Conservation (phyloP, 2,888 invertebrate genomes). For the Nephrotoma flavescens region DNA sequence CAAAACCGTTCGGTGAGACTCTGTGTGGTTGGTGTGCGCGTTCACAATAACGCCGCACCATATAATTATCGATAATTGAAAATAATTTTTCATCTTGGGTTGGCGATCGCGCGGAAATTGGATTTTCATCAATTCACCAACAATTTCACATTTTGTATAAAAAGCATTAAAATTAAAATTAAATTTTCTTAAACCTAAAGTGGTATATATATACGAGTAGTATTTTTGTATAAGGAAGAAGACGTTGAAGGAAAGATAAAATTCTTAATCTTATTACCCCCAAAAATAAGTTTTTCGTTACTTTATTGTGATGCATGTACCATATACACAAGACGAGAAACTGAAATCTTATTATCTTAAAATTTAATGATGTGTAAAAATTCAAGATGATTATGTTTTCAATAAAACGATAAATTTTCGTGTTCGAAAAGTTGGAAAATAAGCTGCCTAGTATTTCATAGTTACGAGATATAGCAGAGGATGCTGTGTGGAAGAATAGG, state of each 20-base stretch:
- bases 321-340: background rate
- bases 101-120: background rate
- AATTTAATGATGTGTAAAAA: background rate
- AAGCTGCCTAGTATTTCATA: background rate
- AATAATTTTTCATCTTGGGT: background rate
- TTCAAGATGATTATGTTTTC: background rate
- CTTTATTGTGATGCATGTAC: background rate
- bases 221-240: too few relatives aligned
- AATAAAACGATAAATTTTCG: background rate
- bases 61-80: background rate
- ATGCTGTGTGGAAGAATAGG: background rate
- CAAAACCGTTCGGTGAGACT: background rate
- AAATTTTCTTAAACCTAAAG: background rate
- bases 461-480: background rate
- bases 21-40: background rate
- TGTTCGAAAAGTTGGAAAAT: background rate
- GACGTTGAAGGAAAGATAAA: background rate
- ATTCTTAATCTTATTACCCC: background rate
- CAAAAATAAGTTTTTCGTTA: background rate
- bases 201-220: background rate
- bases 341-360: background rate
- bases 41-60: background rate
- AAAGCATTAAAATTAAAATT: background rate
- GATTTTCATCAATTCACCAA: background rate
- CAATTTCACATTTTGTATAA: too few relatives aligned